These are phyloP conservation scores for Cephalopterus ornatus DNA, from an alignment of 2,113 vertebrate species.

Conservation along the genomic window DNA sequence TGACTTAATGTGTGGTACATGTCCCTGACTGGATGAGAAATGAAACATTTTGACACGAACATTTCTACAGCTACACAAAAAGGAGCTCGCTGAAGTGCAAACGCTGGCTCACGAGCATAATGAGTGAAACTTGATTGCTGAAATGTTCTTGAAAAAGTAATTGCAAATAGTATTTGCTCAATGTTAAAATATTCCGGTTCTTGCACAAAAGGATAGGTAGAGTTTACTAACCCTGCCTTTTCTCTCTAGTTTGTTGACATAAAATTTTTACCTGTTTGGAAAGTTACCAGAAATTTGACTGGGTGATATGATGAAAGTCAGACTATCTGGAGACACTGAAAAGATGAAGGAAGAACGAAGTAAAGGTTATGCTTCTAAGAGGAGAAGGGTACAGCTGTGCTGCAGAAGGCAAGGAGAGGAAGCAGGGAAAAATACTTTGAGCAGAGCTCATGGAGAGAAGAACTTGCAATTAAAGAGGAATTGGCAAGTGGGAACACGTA, in stretches of 20 bases:
- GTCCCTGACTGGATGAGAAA: constrained; percentile 3
- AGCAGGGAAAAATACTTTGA: neutral
- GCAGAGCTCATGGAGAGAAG: neutral
- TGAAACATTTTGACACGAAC: constrained; percentile 49
- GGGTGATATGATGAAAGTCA: neutral
- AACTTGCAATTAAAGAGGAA: neutral
- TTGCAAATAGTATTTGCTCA: constrained; percentile 25
- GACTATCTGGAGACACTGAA: neutral
- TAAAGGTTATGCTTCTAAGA: neutral
- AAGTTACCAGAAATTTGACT: neutral
- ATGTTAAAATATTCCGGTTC: neutral
- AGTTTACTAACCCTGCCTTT: constrained; percentile 26
- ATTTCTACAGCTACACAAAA: constrained; percentile 25
- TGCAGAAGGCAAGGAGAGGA: neutral
- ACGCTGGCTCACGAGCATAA: neutral
- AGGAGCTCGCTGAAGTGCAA: neutral
- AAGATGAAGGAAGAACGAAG: neutral
- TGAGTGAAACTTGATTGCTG: constrained; percentile 2
- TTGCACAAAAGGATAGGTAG: neutral
- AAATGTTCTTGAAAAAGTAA: constrained; percentile 6
- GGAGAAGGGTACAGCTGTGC: neutral
- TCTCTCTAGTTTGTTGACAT: constrained; percentile 1
- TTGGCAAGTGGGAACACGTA: neutral
- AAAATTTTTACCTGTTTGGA: constrained; percentile 9
- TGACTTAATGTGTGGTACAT: neutral